Base-by-base conservation (phyloP, 2,797 vertebrate species). In the Loris lydekkerianus region DNA sequence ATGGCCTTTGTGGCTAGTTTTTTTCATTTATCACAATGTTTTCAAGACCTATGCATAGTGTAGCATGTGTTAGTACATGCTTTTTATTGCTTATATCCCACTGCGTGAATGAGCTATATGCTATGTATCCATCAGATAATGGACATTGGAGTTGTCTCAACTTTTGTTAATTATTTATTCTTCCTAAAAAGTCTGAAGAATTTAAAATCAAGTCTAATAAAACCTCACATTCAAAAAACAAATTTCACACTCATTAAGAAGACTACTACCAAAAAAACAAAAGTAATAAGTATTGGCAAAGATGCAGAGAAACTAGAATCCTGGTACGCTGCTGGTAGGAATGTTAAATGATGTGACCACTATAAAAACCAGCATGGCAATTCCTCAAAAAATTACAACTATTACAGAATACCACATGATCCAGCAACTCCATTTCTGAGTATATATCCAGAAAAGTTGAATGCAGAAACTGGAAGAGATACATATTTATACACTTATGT, bases 171-270 rank as follows among this genome's bases (percentile, higher is more conserved):
- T 31, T 89, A 78, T 46, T 69, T 77, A 69, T 76, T 83, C 69
- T 69, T 77, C 49, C 49, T 82, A 89, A 70, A 81, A 69, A 49
- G 25, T 40, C 53, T 78, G 20, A 84, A 89, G n/a, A 84, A 89
- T 89, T 85, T 84, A 77, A 89, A 77, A 61, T 61, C 53, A 70
- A 84, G 23, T 37, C 14, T 77, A 82, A 43, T 78, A 27, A 81
- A 81, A 63, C 23, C 11, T 70, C 77, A 58, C 53, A 80, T 23
- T 58, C 53, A 25, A 80, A 80, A 80, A 80, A 43, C 70, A 73
- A 73, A 43, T 27, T 3, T 60, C 78, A 76, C 25, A 60, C 9
- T 63, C 53, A 76, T 65, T 31, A 86, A 37, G 27, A 82, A 34
- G 40, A 69, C 78, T 82, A 72, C 43, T 61, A 86, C 40, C 27